A percentile compares a stretch with the other conserved stretches of the same genome.
Evolutionary conservation across 1,140 invertebrate genomes (phyloP).

Genomic region (Lordiphosa stackelbergi): DNA sequence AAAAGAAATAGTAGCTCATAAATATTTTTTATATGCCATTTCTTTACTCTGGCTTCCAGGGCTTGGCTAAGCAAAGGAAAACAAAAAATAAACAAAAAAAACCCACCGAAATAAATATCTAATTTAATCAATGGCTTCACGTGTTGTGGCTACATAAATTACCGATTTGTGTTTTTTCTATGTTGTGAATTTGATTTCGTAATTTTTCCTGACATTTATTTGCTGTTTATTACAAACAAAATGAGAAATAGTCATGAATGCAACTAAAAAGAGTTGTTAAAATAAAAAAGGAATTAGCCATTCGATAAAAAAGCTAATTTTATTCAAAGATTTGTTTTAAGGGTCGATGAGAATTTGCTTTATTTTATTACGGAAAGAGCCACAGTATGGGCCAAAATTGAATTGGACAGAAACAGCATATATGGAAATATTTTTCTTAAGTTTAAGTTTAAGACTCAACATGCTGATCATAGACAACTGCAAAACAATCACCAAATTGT

Average conservation of each 20-base stretch:
- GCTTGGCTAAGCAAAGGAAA: constrained; percentile 46
- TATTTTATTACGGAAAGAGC: too few relatives aligned
- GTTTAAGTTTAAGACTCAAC: too few relatives aligned
- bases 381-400: too few relatives aligned
- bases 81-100: constrained; percentile 23
- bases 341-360: too few relatives aligned
- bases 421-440: too few relatives aligned
- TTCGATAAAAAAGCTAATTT: too few relatives aligned
- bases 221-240: constrained; percentile 46
- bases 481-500: too few relatives aligned
- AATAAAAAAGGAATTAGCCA: neutral
- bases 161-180: constrained; percentile 22
- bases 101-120: constrained; percentile 25
- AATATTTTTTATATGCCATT: constrained; percentile 68
- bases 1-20: constrained; percentile 57
- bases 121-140: constrained; percentile 73
- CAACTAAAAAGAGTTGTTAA: neutral
- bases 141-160: constrained; percentile 72
- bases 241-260: constrained; percentile 58
- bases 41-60: constrained; percentile 24
- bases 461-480: too few relatives aligned
- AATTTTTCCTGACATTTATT: constrained; percentile 63
- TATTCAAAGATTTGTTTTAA: too few relatives aligned
- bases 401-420: too few relatives aligned
- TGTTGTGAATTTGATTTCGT: constrained; percentile 52